These are phyloP conservation scores for Mustelus asterias DNA, from an alignment of 2,113 vertebrate genomes.

Conservation along the genomic window DNA sequence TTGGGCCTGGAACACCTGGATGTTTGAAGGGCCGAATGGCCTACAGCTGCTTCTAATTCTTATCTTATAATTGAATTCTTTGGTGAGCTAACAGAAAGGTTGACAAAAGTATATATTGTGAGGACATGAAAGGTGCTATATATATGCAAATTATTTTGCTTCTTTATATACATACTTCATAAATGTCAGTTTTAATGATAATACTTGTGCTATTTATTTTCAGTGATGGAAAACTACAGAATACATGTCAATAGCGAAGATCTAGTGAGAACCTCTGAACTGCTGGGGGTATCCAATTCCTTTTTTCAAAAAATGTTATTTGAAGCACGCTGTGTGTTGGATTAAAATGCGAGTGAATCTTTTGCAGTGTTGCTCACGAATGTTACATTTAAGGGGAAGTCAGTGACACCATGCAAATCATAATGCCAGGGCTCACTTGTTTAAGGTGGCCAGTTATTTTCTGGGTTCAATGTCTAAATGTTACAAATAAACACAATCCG, in stretches of 20 bases:
- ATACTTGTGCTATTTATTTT: constrained; percentile 45
- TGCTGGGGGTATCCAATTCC: constrained; percentile 66
- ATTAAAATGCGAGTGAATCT: not conserved
- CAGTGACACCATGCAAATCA: not conserved
- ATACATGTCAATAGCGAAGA: constrained; percentile 73
- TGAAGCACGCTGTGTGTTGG: not conserved
- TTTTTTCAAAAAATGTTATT: not conserved
- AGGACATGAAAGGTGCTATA: not conserved
- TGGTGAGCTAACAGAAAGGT: not conserved
- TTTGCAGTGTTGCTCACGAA: not conserved
- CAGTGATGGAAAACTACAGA: constrained; percentile 78
- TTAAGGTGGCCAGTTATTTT: not conserved
- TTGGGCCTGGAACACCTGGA: too few species aligned
- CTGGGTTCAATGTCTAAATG: not conserved
- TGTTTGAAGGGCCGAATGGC: not conserved
- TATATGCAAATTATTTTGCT: not conserved
- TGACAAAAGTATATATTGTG: not conserved
- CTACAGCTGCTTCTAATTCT: not conserved
- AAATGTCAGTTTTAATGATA: not conserved
- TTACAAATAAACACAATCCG: not conserved
- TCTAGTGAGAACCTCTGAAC: constrained; percentile 69
- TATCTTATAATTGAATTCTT: not conserved
- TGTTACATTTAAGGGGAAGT: not conserved
- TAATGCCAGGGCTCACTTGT: not conserved
- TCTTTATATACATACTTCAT: not conserved